Base-by-base conservation (phyloP, 2,888 invertebrate genomes). In the Imbricaverruca yamaguchii region DNA sequence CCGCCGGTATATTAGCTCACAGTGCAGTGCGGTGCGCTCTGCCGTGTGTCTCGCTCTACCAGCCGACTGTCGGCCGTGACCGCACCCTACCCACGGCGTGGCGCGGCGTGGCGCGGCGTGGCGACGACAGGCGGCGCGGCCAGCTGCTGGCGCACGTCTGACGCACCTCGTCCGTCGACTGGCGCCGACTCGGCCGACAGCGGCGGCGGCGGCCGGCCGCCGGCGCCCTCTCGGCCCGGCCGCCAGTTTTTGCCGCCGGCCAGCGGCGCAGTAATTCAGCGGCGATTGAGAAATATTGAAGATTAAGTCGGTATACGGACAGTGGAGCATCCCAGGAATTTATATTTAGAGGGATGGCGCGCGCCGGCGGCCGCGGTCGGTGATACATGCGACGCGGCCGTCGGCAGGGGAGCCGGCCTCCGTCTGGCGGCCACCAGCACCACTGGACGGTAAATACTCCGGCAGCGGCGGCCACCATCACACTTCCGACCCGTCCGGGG, bases 291-390 rank as follows among this genome's bases (percentile, higher is more conserved):
- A 74, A 74, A 74, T 74, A 74, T 74, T 74, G 74, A 74, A 74
- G 74, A 74, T 74, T 74, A 74, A 74, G 74, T 74, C 74, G 74
- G 74, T 74, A 74, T 74, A 74, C 74, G 74, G 74, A 53, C 74
- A 18, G 74, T 10, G 53, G 13, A 53, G 74, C 74, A 74, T 74
- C 74, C 74, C 53, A 74, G 53, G 74, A 74, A 74, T 74, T 74
- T 74, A 74, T 74, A 74, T 74, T 74, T 74, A 74, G 74, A 74
- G 78, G 61, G 21, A 56, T 63, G 59, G 78, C 39, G 65, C 59
- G 65, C 25, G 53, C 63, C 59, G 56, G 18, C n/a, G 4, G 61
- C 15, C 15, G 78, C 21, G 77, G 25, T 23, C 25, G 67, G 10
- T 67, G 25, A 67, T 67, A 39, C 39, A 39, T 23, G 67, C 25